Evolutionary conservation across 2,888 invertebrate species (phyloP).

Genomic region (Arrhopalites spinosus): DNA sequence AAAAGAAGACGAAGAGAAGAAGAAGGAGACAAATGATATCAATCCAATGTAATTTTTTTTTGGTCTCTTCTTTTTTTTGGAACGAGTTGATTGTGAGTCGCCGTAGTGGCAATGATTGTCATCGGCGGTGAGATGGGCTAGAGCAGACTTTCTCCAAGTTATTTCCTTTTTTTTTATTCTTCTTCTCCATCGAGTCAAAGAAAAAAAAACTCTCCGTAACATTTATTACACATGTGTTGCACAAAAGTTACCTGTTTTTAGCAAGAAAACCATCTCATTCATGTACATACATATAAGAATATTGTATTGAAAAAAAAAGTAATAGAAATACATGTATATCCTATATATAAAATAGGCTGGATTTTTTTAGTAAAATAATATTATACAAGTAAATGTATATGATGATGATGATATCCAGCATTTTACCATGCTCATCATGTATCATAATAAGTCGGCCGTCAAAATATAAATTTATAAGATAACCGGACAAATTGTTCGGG

Average conservation of each 20-base stretch:
- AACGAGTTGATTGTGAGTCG: slow-evolving; percentile 1
- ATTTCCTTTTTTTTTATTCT: background rate
- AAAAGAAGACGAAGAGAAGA: background rate
- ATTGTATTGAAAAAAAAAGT: background rate
- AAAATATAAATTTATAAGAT: too few relatives aligned
- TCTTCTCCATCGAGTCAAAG: too few relatives aligned
- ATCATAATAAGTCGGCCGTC: too few relatives aligned
- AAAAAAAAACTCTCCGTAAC: too few relatives aligned
- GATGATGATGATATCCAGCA: too few relatives aligned
- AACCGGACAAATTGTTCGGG: too few relatives aligned
- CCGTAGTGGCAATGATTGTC: background rate
- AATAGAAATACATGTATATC: background rate
- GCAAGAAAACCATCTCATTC: too few relatives aligned
- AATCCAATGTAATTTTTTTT: background rate
- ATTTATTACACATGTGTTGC: too few relatives aligned
- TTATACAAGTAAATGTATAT: too few relatives aligned
- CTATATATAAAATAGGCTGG: too few relatives aligned
- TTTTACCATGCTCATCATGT: too few relatives aligned
- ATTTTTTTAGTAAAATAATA: too few relatives aligned
- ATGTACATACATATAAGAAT: background rate
- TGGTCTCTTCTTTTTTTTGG: background rate
- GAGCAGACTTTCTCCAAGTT: background rate
- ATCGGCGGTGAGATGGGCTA: background rate
- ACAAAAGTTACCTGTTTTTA: background rate
- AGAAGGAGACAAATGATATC: background rate